phyloP scores from a whole-genome alignment of 2,888 invertebrate genomes.

The Callyntrura sp. region DNA sequence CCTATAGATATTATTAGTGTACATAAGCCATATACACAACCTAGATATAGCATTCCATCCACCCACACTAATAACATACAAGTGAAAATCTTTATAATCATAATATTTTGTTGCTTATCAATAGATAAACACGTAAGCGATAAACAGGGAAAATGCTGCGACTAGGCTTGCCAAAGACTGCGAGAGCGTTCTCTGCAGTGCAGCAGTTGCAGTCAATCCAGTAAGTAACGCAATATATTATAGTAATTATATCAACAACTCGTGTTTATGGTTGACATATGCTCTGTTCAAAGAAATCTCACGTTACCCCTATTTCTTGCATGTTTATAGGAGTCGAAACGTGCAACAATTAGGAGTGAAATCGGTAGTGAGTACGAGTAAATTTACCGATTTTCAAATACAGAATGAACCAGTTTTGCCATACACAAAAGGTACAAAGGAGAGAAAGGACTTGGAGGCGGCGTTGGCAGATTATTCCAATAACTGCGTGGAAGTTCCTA shows the following conservation, averaged over 20 bases:
- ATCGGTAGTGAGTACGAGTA: slow-evolving; percentile 88
- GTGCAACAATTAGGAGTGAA: slow-evolving; percentile 71
- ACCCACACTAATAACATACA: neutral
- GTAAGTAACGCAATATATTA: slow-evolving; percentile 52
- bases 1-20: too few species aligned
- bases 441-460: slow-evolving; percentile 90
- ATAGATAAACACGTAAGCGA: neutral
- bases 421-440: slow-evolving; percentile 94
- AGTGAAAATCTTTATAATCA: neutral
- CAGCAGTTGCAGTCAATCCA: slow-evolving; percentile 59
- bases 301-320: slow-evolving; percentile 8
- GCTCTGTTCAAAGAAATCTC: neutral
- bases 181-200: slow-evolving; percentile 40
- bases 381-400: slow-evolving; percentile 89
- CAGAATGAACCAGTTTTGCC: slow-evolving; percentile 92
- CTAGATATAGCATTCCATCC: neutral
- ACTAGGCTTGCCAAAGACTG: slow-evolving; percentile 46
- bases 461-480: slow-evolving; percentile 89
- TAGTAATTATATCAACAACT: neutral
- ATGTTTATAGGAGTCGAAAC: slow-evolving; percentile 57
- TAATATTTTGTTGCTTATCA: slow-evolving; percentile 12
- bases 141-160: slow-evolving; percentile 62
- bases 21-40: neutral
- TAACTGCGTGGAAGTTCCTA: slow-evolving; percentile 94
- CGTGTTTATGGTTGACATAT: neutral